These are phyloP conservation scores for Crossaster papposus DNA, from an alignment of 53 echinoderm and acorn worm species.

Conservation along the genomic window DNA sequence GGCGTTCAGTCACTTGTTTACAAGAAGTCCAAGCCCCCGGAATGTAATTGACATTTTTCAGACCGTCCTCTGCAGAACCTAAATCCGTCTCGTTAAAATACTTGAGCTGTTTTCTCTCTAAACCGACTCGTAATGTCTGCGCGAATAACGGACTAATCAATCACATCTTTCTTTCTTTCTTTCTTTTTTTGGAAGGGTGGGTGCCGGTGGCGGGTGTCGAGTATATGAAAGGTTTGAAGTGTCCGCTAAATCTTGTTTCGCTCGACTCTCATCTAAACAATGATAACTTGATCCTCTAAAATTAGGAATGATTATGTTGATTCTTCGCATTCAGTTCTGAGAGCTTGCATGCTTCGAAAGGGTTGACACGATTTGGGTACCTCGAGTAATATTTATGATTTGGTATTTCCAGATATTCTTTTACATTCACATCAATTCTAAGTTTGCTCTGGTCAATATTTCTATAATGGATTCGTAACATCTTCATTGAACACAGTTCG, in stretches of 20 bases:
- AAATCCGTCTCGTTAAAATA: slow-evolving; percentile 52
- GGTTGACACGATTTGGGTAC: not conserved
- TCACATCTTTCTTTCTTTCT: too few relatives aligned
- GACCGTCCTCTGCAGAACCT: slow-evolving; percentile 19
- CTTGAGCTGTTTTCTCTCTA: slow-evolving; percentile 13
- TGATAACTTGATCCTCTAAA: not conserved
- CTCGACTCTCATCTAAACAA: not conserved
- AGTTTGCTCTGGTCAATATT: not conserved
- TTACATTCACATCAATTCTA: not conserved
- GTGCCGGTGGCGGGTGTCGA: not conserved
- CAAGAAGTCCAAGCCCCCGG: slow-evolving; percentile 39
- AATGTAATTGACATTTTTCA: slow-evolving; percentile 62
- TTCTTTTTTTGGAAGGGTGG: slow-evolving; percentile 20
- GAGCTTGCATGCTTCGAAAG: not conserved
- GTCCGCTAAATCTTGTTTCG: not conserved
- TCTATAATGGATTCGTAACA: not conserved
- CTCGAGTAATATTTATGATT: not conserved
- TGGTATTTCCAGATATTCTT: not conserved
- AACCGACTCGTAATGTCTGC: slow-evolving; percentile 25
- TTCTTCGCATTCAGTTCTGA: not conserved
- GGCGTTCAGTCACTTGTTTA: slow-evolving; percentile 42
- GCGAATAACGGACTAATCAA: slow-evolving; percentile 34
- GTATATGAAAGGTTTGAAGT: not conserved
- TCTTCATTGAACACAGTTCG: not conserved
- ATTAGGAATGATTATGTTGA: not conserved